These are phyloP conservation scores for Arctocebus calabarensis DNA, from an alignment of 2,797 vertebrate genomes.

Conservation along the genomic window DNA sequence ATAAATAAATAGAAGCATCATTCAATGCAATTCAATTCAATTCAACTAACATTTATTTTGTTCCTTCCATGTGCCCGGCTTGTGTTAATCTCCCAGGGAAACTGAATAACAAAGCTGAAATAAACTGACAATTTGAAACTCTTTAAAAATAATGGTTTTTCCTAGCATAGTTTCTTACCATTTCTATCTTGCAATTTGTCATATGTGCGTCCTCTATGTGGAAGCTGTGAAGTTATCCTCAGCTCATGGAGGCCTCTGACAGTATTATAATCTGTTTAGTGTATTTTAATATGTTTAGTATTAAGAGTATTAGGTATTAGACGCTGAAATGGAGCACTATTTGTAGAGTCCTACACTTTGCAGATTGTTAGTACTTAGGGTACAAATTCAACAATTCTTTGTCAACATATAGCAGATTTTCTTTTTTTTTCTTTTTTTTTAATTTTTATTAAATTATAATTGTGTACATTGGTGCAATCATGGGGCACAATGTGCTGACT, in stretches of 20 bases:
- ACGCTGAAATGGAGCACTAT: neutral
- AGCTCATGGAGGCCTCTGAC: neutral
- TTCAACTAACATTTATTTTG: neutral
- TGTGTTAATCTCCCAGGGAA: neutral
- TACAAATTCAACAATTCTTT: neutral
- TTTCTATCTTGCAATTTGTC: neutral
- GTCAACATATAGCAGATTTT: neutral
- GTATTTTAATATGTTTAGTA: neutral
- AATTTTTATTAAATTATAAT: no score
- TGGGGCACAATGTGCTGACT: no score
- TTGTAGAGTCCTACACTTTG: neutral
- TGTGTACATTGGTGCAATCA: no score
- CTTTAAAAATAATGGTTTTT: neutral
- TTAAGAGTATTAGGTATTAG: neutral
- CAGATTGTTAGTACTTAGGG: neutral
- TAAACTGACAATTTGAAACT: neutral
- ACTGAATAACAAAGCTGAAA: neutral
- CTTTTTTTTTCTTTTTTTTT: neutral
- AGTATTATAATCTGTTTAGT: neutral
- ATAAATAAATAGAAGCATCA: neutral
- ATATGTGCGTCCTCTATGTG: neutral
- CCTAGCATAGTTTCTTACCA: neutral
- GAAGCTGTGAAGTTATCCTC: neutral
- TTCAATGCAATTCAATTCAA: neutral
- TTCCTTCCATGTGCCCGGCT: neutral